A percentile compares a stretch with the other conserved stretches of the same genome.
Conservation (phyloP, 1,140 invertebrate species). For the Euschistus heros region DNA sequence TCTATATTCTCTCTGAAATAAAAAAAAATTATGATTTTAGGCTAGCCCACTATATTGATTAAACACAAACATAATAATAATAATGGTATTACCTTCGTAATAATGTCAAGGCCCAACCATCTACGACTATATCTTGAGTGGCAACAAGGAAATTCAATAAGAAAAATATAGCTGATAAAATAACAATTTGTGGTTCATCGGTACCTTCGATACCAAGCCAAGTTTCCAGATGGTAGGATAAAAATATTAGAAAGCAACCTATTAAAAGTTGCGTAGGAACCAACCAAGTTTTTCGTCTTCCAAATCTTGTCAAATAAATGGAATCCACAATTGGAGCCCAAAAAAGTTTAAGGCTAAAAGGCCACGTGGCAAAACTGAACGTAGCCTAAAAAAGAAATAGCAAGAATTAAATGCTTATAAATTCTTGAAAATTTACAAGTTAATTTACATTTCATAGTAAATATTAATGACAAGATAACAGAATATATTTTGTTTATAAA, state of each 20-base stretch:
- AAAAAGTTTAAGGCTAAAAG: slow-evolving; percentile 91
- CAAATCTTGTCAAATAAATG: slow-evolving; percentile 69
- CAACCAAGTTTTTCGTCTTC: slow-evolving; percentile 93
- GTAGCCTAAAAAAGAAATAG: slow-evolving; percentile 63
- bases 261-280: slow-evolving; percentile 83
- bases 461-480: too few relatives aligned
- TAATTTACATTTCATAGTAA: too few relatives aligned
- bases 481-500: too few relatives aligned
- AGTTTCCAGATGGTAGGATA: slow-evolving; percentile 61
- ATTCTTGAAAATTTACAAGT: too few relatives aligned
- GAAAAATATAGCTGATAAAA: slow-evolving; percentile 82
- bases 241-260: slow-evolving; percentile 71
- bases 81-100: slow-evolving; percentile 58
- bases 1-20: slow-evolving; percentile 63
- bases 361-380: slow-evolving; percentile 97
- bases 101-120: slow-evolving; percentile 99
- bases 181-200: slow-evolving; percentile 59
- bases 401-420: neutral
- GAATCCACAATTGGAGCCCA: slow-evolving; percentile 98
- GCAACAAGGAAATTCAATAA: slow-evolving; percentile 90
- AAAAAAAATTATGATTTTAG: neutral
- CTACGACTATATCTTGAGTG: slow-evolving; percentile 98
- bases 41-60: too few relatives aligned
- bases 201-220: slow-evolving; percentile 47
- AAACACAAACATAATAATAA: neutral